Base-by-base conservation (phyloP, 2,113 vertebrate species). In the Sander vitreus region DNA sequence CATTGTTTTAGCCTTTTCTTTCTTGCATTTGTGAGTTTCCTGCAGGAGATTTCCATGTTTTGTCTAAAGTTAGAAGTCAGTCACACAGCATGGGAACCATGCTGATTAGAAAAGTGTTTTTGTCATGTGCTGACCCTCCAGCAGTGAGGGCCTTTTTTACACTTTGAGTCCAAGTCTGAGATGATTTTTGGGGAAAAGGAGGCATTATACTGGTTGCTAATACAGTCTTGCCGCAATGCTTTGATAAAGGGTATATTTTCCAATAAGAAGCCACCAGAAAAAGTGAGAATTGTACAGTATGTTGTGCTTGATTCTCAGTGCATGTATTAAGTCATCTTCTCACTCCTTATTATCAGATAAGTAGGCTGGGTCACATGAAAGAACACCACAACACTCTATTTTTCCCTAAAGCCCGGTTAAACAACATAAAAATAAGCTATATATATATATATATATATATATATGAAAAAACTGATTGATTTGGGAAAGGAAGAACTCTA, bases 41-140 rank as follows among this genome's bases (percentile, higher is more conserved):
- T 66, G 43, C 71, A 76, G 83, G 33, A 78, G 47, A 12, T 45
- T 57, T 57, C 10, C 14, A 14, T 3, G 18, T 68, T 78, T 39
- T 51, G 7, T 74, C 58, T 85, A 87, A 81, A 73, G 50, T 77
- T 82, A 76, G 83, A 48, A 79, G 71, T 73, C 81, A 81, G 76
- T 71, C 0, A 8, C 54, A 13, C 51, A 33, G 59, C 79, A 83
- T 76, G 75, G 5, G 75, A 67, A 71, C 21, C 33, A 12, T 27
- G 45, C 18, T 68, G 58, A 80, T 80, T 64, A 70, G 47, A 67
- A 69, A 25, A 36, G 50, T 65, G 64, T 71, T 53, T 54, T 64
- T 48, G 70, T 85, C 79, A 85, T 66, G 76, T 43, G 63, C 12
- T 63, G 23, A 48, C 39, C 88, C 86, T 63, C 57, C 6, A 74